phyloP scores from a whole-genome alignment of 2,113 vertebrate species.

The Pelodiscus sinensis region DNA sequence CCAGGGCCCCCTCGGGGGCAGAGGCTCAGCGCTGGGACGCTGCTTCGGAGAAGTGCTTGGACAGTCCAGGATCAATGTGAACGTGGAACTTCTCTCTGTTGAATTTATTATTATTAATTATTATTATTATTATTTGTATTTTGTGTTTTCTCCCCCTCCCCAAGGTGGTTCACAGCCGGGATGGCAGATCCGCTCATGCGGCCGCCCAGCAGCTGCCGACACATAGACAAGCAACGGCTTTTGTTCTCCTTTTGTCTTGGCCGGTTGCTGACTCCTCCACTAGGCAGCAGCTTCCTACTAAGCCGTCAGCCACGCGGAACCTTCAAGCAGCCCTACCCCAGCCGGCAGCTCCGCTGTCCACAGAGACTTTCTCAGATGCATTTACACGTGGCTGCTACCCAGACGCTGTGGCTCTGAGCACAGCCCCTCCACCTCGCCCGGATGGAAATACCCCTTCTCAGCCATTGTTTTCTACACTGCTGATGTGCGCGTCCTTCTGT shows the following conservation, averaged over 20 bases:
- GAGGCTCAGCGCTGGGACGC: not conserved
- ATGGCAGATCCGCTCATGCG: rapidly evolving
- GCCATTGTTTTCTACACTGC: slow-evolving; percentile 80
- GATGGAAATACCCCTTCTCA: slow-evolving; percentile 58
- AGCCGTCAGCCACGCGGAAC: not conserved
- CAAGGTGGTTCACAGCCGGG: slow-evolving; percentile 21
- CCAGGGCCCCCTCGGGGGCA: not conserved
- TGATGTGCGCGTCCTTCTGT: slow-evolving; percentile 67
- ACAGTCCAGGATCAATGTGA: slow-evolving; percentile 37
- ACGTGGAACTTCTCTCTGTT: slow-evolving; percentile 38
- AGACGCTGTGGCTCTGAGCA: not conserved
- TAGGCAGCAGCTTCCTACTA: not conserved
- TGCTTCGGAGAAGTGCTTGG: not conserved
- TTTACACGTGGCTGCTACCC: not conserved
- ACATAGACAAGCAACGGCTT: not conserved
- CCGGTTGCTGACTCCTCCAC: not conserved
- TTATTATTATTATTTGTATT: slow-evolving; percentile 59
- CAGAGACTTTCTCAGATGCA: not conserved
- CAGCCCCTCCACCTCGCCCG: not conserved
- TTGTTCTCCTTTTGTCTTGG: not conserved
- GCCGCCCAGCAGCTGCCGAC: not conserved
- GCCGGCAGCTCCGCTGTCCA: not conserved
- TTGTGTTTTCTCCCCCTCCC: slow-evolving; percentile 16
- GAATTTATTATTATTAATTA: not conserved
- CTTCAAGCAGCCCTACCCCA: not conserved